These are phyloP conservation scores for Zenarchopterus dispar DNA, from an alignment of 2,797 vertebrate species.

Conservation along the genomic window DNA sequence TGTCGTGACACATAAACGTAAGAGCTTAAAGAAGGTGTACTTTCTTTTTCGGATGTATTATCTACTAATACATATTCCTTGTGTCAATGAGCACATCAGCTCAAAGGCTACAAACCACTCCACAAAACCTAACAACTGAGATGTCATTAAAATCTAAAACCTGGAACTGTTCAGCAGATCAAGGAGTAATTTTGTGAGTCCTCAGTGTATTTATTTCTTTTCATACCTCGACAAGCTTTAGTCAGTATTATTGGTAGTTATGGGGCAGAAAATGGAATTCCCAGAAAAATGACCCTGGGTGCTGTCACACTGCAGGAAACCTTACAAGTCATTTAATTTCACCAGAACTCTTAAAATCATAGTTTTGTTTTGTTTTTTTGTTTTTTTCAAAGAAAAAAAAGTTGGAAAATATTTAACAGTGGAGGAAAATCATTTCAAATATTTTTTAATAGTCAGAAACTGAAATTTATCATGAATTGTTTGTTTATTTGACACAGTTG, in stretches of 20 bases:
- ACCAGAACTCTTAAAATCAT: constrained; percentile 63
- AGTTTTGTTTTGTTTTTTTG: too few species aligned
- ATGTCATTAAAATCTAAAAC: constrained; percentile 62
- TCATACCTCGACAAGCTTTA: constrained; percentile 66
- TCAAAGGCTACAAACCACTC: constrained; percentile 23
- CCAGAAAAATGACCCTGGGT: constrained; percentile 70
- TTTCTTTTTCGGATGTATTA: constrained; percentile 18
- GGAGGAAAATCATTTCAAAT: constrained; percentile 24
- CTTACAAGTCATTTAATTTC: constrained; percentile 73
- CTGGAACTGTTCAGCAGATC: constrained; percentile 75
- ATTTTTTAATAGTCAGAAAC: constrained; percentile 11
- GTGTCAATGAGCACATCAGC: constrained; percentile 39
- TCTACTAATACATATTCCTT: constrained; percentile 20
- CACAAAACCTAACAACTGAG: constrained; percentile 41
- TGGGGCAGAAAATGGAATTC: constrained; percentile 77
- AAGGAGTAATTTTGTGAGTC: constrained; percentile 73
- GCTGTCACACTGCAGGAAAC: constrained; percentile 66
- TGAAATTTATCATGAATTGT: neutral
- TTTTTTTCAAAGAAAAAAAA: constrained; percentile 45
- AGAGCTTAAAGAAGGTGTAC: neutral
- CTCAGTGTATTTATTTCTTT: constrained; percentile 74
- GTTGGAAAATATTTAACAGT: constrained; percentile 7
- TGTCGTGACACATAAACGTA: neutral
- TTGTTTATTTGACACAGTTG: neutral
- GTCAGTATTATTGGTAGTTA: constrained; percentile 75